phyloP scores from a whole-genome alignment of 2,888 invertebrate genomes.

The Elysia crispata region DNA sequence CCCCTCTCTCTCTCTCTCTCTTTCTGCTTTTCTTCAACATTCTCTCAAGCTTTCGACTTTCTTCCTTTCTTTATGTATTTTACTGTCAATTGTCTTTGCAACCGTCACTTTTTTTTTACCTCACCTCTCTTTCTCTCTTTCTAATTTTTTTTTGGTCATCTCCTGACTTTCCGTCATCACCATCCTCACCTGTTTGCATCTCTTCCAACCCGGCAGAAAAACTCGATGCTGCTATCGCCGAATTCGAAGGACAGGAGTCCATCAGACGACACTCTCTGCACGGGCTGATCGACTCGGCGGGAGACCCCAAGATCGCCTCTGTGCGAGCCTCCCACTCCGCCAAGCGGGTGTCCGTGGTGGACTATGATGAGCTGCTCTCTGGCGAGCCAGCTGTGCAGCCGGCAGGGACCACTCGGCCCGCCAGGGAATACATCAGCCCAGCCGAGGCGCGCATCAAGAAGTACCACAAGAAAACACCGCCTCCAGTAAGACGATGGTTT shows the following conservation, averaged over 20 bases:
- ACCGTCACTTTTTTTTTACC: too few relatives aligned
- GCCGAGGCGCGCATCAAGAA: conserved; percentile 64
- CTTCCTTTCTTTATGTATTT: neutral
- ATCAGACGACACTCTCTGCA: conserved; percentile 49
- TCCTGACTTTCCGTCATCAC: neutral
- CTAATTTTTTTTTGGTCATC: too few relatives aligned
- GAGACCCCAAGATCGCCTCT: conserved; percentile 86
- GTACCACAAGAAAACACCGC: conserved; percentile 59
- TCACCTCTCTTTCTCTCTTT: neutral
- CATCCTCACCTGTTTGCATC: too few relatives aligned
- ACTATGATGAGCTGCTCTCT: conserved; percentile 58
- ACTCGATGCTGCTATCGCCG: conserved; percentile 73
- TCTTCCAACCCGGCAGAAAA: conserved; percentile 65
- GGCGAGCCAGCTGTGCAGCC: conserved; percentile 21
- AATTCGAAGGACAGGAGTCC: conserved; percentile 61
- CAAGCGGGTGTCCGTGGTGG: conserved; percentile 68
- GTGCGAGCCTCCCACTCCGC: conserved; percentile 86
- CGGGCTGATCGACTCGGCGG: conserved; percentile 44
- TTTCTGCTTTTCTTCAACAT: too few relatives aligned
- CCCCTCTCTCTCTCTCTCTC: neutral
- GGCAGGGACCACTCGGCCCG: conserved; percentile 41
- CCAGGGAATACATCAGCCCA: conserved; percentile 58
- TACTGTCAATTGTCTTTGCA: neutral
- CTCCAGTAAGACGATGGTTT: conserved; percentile 37
- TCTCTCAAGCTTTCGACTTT: too few relatives aligned